phyloP scores from a whole-genome alignment of 2,113 vertebrate species.

The Euleptes europaea region DNA sequence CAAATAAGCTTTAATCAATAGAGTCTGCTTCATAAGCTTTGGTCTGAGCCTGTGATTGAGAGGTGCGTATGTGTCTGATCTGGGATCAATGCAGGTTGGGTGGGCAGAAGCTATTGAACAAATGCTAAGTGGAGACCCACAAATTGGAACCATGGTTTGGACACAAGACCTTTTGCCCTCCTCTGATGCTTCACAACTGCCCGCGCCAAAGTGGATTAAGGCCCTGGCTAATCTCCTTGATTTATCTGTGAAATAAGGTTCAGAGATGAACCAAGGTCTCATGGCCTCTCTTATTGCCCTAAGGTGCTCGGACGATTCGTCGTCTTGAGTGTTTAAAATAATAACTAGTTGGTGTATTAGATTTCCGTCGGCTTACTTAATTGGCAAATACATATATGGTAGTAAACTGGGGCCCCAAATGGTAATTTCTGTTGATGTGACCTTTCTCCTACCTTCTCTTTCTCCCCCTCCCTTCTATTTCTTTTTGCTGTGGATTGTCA shows the following conservation, averaged over 20 bases:
- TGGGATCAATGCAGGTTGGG: constrained; percentile 1
- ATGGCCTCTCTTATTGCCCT: neutral
- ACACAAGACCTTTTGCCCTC: neutral
- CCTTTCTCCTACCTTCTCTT: neutral
- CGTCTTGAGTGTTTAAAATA: neutral
- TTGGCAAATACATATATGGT: neutral
- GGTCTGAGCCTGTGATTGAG: neutral
- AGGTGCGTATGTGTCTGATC: neutral
- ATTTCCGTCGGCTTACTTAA: neutral
- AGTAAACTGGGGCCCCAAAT: neutral
- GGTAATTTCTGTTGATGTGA: neutral
- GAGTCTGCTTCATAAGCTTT: constrained; percentile 7
- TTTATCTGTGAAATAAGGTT: neutral
- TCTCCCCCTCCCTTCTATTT: neutral
- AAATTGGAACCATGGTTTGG: constrained; percentile 13
- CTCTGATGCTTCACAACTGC: neutral
- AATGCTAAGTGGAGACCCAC: neutral
- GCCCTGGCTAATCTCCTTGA: neutral
- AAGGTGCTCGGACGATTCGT: neutral
- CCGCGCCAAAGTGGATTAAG: neutral
- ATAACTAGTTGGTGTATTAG: neutral
- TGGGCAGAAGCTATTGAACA: neutral
- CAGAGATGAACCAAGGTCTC: neutral
- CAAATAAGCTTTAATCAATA: neutral
- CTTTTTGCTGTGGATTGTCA: neutral